These are phyloP conservation scores for Oikopleura dioica DNA, from an alignment of 23 tunicate species.

Conservation along the genomic window DNA sequence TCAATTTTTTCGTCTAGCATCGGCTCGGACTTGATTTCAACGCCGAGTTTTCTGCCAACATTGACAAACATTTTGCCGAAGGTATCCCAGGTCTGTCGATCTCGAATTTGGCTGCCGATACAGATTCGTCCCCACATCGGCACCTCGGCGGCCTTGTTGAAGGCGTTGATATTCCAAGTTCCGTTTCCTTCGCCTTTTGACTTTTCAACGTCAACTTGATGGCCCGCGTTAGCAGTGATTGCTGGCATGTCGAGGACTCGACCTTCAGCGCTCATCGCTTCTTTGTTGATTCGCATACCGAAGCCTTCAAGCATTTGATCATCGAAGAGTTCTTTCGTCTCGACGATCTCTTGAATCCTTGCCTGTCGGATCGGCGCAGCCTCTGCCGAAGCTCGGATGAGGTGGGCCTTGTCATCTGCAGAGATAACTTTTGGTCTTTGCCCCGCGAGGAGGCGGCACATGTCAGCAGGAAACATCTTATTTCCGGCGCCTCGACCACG, in stretches of 20 bases:
- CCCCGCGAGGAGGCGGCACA: not conserved
- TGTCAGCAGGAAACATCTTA: not conserved
- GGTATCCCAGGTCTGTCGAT: not conserved
- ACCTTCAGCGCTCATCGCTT: not conserved
- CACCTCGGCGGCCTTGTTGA: not conserved
- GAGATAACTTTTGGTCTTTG: not conserved
- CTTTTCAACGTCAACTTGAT: not conserved
- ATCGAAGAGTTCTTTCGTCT: not conserved
- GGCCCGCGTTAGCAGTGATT: not conserved
- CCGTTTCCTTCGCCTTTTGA: no score
- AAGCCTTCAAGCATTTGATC: not conserved
- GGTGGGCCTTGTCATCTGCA: not conserved
- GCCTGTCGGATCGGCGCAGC: not conserved
- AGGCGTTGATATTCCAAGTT: not conserved
- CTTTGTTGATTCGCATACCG: not conserved
- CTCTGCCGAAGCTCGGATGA: not conserved
- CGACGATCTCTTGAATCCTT: not conserved
- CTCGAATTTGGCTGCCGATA: not conserved
- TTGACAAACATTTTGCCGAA: not conserved
- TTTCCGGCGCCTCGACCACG: no score
- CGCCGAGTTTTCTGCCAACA: no score
- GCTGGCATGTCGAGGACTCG: not conserved
- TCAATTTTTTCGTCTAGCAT: not conserved
- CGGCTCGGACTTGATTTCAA: no score
- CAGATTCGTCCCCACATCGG: not conserved